phyloP scores from a whole-genome alignment of 2,888 invertebrate species.

The Cataglyphis altisquamis region DNA sequence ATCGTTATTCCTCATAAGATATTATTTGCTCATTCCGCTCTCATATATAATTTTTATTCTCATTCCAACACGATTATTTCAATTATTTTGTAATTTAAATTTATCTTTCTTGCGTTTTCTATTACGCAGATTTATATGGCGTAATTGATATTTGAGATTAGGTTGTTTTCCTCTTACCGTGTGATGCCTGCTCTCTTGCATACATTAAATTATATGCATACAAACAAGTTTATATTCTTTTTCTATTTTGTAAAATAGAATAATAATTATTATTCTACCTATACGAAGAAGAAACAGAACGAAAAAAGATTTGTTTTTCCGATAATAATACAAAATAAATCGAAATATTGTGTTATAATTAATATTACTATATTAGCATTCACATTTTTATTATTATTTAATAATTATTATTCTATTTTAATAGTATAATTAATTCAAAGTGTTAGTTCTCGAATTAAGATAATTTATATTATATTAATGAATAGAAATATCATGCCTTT shows the following conservation, averaged over 20 bases:
- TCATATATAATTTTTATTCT: not conserved
- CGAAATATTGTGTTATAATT: too few species aligned
- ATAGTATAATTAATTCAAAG: not conserved
- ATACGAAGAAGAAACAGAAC: too few species aligned
- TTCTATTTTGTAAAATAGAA: not conserved
- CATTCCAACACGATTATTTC: slow-evolving; percentile 41
- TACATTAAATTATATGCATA: not conserved
- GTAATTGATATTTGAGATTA: slow-evolving; percentile 38
- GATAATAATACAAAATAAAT: too few species aligned
- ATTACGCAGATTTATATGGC: slow-evolving; percentile 28
- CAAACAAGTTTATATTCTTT: not conserved
- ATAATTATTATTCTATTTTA: too few species aligned
- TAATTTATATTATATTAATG: not conserved
- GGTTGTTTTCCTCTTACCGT: slow-evolving; percentile 36
- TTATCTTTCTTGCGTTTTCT: slow-evolving; percentile 30
- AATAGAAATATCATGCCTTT: not conserved
- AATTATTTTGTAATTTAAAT: slow-evolving; percentile 53
- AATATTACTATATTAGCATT: too few species aligned
- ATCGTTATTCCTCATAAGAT: slow-evolving; percentile 5
- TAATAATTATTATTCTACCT: too few species aligned
- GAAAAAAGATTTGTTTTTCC: too few species aligned
- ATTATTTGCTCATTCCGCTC: not conserved
- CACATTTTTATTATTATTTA: too few species aligned
- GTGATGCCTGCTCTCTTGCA: not conserved
- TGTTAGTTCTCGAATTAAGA: not conserved